Evolutionary conservation across 1,140 invertebrate genomes (phyloP).

Genomic region (Drosophila insularis): DNA sequence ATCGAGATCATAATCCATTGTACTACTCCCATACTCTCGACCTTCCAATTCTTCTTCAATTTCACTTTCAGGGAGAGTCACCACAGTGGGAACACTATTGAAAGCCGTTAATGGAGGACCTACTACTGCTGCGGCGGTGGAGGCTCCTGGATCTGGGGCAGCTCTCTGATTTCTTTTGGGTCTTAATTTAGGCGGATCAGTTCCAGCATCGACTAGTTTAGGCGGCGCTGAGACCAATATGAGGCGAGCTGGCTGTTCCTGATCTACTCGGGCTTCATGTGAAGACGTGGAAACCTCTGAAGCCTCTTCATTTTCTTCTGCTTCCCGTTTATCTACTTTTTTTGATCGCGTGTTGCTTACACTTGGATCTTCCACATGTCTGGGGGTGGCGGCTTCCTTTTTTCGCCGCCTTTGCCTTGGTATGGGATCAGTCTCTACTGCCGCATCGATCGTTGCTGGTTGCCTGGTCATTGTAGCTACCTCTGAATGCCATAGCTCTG

Average conservation of each 20-base stretch:
- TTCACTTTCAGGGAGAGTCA: neutral
- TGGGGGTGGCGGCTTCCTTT: neutral
- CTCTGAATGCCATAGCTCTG: neutral
- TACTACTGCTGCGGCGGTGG: too few relatives aligned
- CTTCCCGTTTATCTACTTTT: too few relatives aligned
- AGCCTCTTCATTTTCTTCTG: neutral
- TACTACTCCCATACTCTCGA: neutral
- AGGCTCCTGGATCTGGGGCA: too few relatives aligned
- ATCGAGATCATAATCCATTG: conserved; percentile 36
- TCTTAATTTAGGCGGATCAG: neutral
- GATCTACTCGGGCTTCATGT: neutral
- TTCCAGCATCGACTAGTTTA: neutral
- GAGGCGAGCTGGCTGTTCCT: neutral
- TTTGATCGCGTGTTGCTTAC: neutral
- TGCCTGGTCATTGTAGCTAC: neutral
- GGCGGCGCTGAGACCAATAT: neutral
- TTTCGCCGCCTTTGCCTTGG: neutral
- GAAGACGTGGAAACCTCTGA: neutral
- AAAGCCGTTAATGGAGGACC: neutral
- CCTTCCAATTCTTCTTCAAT: neutral
- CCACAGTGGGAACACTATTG: neutral
- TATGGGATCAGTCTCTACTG: conserved; percentile 13
- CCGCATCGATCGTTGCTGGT: conserved; percentile 6
- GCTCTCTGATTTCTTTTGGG: neutral
- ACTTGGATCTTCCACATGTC: neutral